Conservation (phyloP, 2,113 vertebrate species). For the Rhinopomastus cyanomelas region DNA sequence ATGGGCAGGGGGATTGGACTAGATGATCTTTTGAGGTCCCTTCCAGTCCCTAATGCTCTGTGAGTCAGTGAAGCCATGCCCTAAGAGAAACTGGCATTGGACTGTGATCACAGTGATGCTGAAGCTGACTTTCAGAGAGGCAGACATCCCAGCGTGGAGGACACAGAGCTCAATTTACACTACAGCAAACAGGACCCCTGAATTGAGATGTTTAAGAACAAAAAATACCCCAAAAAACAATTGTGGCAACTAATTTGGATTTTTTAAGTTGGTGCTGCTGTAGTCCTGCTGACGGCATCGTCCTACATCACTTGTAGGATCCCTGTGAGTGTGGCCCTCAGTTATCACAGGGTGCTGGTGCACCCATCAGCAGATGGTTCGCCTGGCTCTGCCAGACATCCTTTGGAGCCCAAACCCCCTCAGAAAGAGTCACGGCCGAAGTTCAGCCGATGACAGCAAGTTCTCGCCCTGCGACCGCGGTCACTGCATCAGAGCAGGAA, state of each 20-base stretch:
- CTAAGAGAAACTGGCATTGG: constrained; percentile 25
- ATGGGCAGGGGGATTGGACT: too few species aligned
- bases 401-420: neutral
- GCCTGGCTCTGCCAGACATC: neutral
- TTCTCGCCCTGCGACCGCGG: constrained; percentile 1
- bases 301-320: neutral
- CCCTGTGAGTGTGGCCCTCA: neutral
- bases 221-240: too few species aligned
- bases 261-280: neutral
- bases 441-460: neutral
- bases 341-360: neutral
- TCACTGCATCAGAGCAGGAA: constrained; percentile 9
- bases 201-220: neutral
- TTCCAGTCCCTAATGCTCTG: too few species aligned
- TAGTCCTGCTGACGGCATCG: too few species aligned
- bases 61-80: constrained; percentile 33
- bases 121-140: constrained; percentile 49
- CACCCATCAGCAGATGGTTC: neutral
- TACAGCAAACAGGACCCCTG: neutral
- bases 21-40: too few species aligned
- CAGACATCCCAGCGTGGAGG: neutral
- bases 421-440: neutral
- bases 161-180: neutral
- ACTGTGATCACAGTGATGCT: constrained; percentile 13
- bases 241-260: neutral